These are phyloP conservation scores for Cladopsammia gracilis DNA, from an alignment of 64 coral and sea anemone species.

Conservation along the genomic window DNA sequence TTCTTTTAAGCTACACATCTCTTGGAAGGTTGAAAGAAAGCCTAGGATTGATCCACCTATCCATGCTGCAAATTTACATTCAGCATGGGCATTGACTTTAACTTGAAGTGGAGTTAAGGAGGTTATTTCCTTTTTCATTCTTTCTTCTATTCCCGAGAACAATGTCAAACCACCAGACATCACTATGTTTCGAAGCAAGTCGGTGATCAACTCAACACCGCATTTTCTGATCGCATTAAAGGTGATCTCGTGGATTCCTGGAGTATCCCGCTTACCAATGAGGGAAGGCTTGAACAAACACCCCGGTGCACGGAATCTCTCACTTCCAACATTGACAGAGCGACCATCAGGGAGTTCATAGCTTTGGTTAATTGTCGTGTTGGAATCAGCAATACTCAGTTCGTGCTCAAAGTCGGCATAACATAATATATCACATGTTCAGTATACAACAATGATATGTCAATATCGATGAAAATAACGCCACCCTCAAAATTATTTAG, in stretches of 20 bases:
- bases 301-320: no score
- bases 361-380: no score
- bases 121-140: constrained; percentile 44
- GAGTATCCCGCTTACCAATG: constrained; percentile 36
- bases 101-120: background rate
- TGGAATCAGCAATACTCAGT: no score
- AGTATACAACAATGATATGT: no score
- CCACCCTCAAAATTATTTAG: no score
- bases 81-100: constrained; percentile 27
- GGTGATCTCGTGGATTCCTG: constrained; percentile 58
- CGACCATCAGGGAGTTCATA: no score
- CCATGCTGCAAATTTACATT: constrained; percentile 17
- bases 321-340: no score
- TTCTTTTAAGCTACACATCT: constrained; percentile 27
- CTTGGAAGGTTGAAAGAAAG: constrained; percentile 15
- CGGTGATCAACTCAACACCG: constrained; percentile 24
- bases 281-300: constrained; percentile 57
- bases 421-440: no score
- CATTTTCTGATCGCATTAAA: constrained; percentile 48
- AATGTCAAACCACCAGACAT: constrained; percentile 57
- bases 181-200: constrained; percentile 51
- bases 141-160: constrained; percentile 12
- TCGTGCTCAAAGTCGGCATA: no score
- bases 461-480: no score
- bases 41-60: constrained; percentile 31